A percentile compares a stretch with the other conserved stretches of the same genome.
Conservation (phyloP, 2,797 vertebrate species). For the Leucoraja ocellata region DNA sequence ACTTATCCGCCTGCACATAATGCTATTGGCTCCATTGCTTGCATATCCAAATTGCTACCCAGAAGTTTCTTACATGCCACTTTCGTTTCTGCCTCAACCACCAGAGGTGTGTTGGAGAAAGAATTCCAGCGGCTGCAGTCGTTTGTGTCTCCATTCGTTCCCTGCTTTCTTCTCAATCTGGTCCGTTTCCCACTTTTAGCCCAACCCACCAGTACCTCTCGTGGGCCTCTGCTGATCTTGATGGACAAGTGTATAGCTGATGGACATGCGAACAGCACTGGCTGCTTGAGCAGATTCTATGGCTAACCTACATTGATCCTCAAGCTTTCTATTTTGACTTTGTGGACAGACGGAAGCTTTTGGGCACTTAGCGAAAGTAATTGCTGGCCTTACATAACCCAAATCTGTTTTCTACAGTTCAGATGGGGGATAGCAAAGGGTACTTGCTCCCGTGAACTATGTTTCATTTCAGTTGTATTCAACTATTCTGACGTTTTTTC, state of each 20-base stretch:
- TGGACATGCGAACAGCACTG: too few relatives aligned
- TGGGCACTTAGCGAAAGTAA: background rate
- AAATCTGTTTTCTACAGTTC: background rate
- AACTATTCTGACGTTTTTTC: background rate
- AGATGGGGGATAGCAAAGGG: background rate
- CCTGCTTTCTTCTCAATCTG: too few relatives aligned
- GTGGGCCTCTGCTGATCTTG: too few relatives aligned
- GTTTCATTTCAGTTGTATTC: background rate
- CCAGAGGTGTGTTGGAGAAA: too few relatives aligned
- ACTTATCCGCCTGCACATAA: too few relatives aligned
- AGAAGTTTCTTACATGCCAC: too few relatives aligned
- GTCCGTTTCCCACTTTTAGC: background rate
- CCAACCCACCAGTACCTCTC: background rate
- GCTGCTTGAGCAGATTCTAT: background rate
- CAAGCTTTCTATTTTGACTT: background rate
- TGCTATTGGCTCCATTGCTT: too few relatives aligned
- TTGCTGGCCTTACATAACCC: background rate
- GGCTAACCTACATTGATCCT: background rate
- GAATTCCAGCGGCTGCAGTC: too few relatives aligned
- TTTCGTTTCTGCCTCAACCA: too few relatives aligned
- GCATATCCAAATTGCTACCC: too few relatives aligned
- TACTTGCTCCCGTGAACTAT: background rate
- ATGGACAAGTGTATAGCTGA: too few relatives aligned
- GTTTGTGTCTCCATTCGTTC: too few relatives aligned
- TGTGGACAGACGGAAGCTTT: background rate